phyloP scores from a whole-genome alignment of 1,140 invertebrate species.

The Rhizoglyphus robini region DNA sequence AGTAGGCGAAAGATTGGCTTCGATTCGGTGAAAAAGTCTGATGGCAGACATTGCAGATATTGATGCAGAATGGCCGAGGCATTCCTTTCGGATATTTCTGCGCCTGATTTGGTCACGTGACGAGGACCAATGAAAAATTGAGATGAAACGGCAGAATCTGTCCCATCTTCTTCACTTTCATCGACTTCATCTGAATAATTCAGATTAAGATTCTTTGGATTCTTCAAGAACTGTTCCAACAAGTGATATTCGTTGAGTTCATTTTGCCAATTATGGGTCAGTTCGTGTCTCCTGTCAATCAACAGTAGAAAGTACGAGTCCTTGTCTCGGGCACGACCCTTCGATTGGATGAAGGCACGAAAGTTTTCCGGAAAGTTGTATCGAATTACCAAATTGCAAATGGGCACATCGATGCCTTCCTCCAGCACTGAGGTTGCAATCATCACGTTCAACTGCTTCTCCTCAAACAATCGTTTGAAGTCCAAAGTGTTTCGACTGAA shows the following conservation, averaged over 20 bases:
- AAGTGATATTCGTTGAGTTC: neutral
- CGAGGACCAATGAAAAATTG: neutral
- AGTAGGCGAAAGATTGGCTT: neutral
- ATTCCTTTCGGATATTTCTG: neutral
- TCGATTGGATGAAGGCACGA: conserved; percentile 58
- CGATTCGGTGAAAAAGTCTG: neutral
- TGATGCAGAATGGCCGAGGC: neutral
- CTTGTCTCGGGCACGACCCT: conserved; percentile 48
- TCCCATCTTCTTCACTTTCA: neutral
- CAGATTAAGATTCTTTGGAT: neutral
- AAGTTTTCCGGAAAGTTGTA: conserved; percentile 55
- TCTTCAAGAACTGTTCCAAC: neutral
- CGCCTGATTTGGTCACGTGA: neutral
- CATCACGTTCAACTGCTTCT: conserved; percentile 78
- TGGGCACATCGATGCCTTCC: conserved; percentile 39
- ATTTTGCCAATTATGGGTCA: neutral
- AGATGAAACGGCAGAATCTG: neutral
- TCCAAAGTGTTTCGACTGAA: neutral
- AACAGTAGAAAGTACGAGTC: conserved; percentile 49
- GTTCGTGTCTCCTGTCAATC: neutral
- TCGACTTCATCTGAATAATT: neutral
- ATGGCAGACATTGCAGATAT: neutral
- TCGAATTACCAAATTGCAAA: conserved; percentile 36
- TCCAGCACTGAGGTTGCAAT: conserved; percentile 67
- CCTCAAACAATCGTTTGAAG: conserved; percentile 53